These are phyloP conservation scores for Nephrotoma guestfalica DNA, from an alignment of 2,888 invertebrate species.

Conservation along the genomic window DNA sequence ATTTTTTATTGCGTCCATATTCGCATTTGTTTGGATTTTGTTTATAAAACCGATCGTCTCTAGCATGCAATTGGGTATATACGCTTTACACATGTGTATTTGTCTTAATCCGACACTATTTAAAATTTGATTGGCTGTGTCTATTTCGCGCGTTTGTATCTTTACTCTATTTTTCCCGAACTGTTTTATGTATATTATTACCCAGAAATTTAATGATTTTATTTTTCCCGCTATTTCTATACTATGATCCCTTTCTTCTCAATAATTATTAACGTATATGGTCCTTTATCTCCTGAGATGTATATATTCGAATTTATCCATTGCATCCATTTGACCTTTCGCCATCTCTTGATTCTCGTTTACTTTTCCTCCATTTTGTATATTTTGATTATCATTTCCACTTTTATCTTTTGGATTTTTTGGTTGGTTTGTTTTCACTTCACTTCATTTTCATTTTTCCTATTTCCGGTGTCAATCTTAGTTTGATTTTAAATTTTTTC, in stretches of 20 bases:
- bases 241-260: neutral
- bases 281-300: neutral
- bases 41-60: neutral
- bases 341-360: too few relatives aligned
- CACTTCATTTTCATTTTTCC: too few relatives aligned
- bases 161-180: neutral
- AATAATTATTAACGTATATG: neutral
- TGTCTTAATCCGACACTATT: neutral
- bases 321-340: too few relatives aligned
- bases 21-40: neutral
- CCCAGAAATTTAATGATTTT: neutral
- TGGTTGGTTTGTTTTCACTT: too few relatives aligned
- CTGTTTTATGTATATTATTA: neutral
- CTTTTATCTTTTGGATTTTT: too few relatives aligned
- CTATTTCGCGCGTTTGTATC: neutral
- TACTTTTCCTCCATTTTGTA: too few relatives aligned
- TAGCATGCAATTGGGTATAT: neutral
- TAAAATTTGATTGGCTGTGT: neutral
- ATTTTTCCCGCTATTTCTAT: neutral
- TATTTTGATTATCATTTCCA: too few relatives aligned
- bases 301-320: neutral
- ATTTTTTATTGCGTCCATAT: neutral
- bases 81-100: neutral
- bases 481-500: too few relatives aligned
- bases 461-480: too few relatives aligned